Conservation (phyloP, 2,888 invertebrate genomes). For the Vesta saturnalis region DNA sequence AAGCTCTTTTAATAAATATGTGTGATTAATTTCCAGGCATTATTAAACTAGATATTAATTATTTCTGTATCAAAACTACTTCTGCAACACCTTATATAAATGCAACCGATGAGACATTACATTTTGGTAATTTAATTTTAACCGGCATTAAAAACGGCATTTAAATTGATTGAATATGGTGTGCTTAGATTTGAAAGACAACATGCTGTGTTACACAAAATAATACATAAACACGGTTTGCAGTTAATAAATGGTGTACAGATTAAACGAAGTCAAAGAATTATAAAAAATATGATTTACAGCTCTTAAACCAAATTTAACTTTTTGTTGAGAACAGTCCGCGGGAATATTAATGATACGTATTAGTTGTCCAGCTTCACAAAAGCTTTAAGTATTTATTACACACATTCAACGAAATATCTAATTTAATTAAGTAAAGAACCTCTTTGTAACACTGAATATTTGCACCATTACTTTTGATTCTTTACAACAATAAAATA, state of each 20-base stretch:
- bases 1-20: too few relatives aligned
- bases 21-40: too few relatives aligned
- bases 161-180: too few relatives aligned
- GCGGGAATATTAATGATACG: slow-evolving; percentile 44
- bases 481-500: neutral
- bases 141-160: too few relatives aligned
- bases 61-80: too few relatives aligned
- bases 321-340: slow-evolving; percentile 32
- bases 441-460: slow-evolving; percentile 21
- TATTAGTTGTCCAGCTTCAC: slow-evolving; percentile 41
- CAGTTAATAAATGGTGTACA: slow-evolving; percentile 32
- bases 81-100: too few relatives aligned
- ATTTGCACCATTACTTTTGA: slow-evolving; percentile 16
- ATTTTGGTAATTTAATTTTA: too few relatives aligned
- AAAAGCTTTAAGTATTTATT: slow-evolving; percentile 42
- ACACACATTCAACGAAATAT: slow-evolving; percentile 41
- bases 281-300: slow-evolving; percentile 31
- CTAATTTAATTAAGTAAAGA: slow-evolving; percentile 45
- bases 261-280: slow-evolving; percentile 18
- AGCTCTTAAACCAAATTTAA: slow-evolving; percentile 26
- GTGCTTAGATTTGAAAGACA: slow-evolving; percentile 25
- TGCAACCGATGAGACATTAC: too few relatives aligned
- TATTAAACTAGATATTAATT: too few relatives aligned
- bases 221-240: slow-evolving; percentile 27
- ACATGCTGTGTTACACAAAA: slow-evolving; percentile 31